Evolutionary conservation across 1,140 invertebrate genomes (phyloP).

Genomic region (Pseudomyrmex pallidus): DNA sequence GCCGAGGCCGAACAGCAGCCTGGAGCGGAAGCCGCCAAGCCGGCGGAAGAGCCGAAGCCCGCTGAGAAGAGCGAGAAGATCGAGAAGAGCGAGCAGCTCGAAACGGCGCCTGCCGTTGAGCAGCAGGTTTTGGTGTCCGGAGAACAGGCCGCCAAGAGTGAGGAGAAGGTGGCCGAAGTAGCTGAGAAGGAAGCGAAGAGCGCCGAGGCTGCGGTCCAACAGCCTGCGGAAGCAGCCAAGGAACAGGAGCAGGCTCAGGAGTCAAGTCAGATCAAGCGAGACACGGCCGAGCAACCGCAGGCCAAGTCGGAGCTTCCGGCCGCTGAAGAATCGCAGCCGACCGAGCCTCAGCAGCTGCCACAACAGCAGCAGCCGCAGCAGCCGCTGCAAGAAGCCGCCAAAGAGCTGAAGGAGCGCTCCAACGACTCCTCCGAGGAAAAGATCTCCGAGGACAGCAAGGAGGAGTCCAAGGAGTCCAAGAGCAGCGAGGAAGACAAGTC

Average conservation of each 20-base stretch:
- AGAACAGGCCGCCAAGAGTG: slow-evolving; percentile 56
- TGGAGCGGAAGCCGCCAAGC: background rate
- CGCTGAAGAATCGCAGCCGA: slow-evolving; percentile 37
- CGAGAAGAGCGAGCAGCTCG: slow-evolving; percentile 55
- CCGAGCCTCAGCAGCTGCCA: slow-evolving; percentile 29
- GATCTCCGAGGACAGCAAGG: slow-evolving; percentile 53
- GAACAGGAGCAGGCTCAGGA: slow-evolving; percentile 39
- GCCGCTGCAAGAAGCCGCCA: slow-evolving; percentile 39
- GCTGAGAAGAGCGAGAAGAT: slow-evolving; percentile 63
- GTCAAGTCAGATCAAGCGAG: slow-evolving; percentile 59
- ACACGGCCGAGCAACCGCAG: slow-evolving; percentile 39
- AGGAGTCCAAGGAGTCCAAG: slow-evolving; percentile 46
- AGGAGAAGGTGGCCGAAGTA: slow-evolving; percentile 51
- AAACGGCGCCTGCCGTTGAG: slow-evolving; percentile 64
- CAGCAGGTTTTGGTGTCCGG: slow-evolving; percentile 55
- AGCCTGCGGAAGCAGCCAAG: background rate
- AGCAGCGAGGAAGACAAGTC: slow-evolving; percentile 73
- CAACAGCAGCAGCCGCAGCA: slow-evolving; percentile 8
- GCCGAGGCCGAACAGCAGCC: slow-evolving; percentile 57
- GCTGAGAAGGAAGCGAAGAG: slow-evolving; percentile 53
- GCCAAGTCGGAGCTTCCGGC: slow-evolving; percentile 40
- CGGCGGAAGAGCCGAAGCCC: slow-evolving; percentile 40
- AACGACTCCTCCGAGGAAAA: slow-evolving; percentile 66
- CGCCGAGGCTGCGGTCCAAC: slow-evolving; percentile 58
- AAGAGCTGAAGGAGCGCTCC: slow-evolving; percentile 60